These are phyloP conservation scores for Ceratotherium simum DNA, from an alignment of 2,113 vertebrate genomes.

Conservation along the genomic window DNA sequence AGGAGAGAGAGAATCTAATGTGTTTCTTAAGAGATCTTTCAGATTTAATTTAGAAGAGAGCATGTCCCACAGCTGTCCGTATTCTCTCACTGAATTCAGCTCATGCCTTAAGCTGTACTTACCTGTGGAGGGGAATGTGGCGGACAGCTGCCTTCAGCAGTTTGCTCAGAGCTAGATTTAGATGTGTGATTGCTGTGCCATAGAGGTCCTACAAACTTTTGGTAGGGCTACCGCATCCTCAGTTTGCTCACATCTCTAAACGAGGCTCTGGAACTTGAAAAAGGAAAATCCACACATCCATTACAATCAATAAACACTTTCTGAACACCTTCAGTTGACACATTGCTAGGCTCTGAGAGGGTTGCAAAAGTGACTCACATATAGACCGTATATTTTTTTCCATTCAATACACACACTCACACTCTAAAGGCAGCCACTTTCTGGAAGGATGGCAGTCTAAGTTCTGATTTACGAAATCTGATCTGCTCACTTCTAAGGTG, in stretches of 20 bases:
- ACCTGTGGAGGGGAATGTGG: background rate
- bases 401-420: background rate
- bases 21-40: background rate
- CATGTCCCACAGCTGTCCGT: background rate
- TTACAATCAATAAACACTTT: background rate
- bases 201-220: background rate
- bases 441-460: background rate
- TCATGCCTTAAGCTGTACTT: background rate
- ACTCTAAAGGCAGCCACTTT: background rate
- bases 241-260: background rate
- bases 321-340: background rate
- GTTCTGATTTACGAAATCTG: background rate
- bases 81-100: background rate
- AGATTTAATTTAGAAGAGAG: background rate
- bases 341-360: background rate
- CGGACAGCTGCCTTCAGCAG: background rate
- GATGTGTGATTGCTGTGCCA: background rate
- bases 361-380: background rate
- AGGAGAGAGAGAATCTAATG: background rate
- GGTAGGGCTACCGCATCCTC: background rate
- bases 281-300: background rate
- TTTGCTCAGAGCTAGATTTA: background rate
- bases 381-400: background rate
- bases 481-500: background rate
- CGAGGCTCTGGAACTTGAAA: background rate